Evolutionary conservation across 2,888 invertebrate genomes (phyloP).

Genomic region (Chalcis sispes): DNA sequence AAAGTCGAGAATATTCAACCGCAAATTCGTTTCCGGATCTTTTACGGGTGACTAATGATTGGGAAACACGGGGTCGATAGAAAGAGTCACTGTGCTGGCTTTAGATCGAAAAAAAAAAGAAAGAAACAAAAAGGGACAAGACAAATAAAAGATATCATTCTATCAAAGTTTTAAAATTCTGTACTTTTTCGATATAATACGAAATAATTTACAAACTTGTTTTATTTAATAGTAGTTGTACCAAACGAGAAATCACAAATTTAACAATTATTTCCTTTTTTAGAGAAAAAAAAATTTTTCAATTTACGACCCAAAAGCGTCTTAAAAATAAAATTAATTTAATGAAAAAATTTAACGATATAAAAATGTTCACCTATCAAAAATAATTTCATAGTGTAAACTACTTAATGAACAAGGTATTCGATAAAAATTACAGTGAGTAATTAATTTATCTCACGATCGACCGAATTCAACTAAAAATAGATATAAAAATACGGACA

Average conservation of each 20-base stretch:
- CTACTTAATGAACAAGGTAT: neutral
- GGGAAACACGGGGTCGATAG: constrained; percentile 24
- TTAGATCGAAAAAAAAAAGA: neutral
- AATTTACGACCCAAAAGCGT: too few relatives aligned
- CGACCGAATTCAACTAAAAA: neutral
- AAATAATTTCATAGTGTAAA: too few relatives aligned
- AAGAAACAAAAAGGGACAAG: neutral
- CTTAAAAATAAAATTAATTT: too few relatives aligned
- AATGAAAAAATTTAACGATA: too few relatives aligned
- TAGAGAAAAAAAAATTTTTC: too few relatives aligned
- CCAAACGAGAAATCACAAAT: too few relatives aligned
- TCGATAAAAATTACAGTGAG: neutral
- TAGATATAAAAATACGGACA: neutral
- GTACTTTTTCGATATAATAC: too few relatives aligned
- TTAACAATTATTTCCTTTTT: too few relatives aligned
- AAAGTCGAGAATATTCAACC: constrained; percentile 61
- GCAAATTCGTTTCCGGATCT: constrained; percentile 60
- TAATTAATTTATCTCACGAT: constrained; percentile 13
- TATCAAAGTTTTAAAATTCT: neutral
- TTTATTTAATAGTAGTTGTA: too few relatives aligned
- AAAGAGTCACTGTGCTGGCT: constrained; percentile 17
- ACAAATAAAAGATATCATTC: neutral
- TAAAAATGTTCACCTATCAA: too few relatives aligned
- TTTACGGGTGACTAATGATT: constrained; percentile 49
- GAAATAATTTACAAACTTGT: too few relatives aligned